phyloP scores from a whole-genome alignment of 2,888 invertebrate species.

The Dicyrtoma fusca region DNA sequence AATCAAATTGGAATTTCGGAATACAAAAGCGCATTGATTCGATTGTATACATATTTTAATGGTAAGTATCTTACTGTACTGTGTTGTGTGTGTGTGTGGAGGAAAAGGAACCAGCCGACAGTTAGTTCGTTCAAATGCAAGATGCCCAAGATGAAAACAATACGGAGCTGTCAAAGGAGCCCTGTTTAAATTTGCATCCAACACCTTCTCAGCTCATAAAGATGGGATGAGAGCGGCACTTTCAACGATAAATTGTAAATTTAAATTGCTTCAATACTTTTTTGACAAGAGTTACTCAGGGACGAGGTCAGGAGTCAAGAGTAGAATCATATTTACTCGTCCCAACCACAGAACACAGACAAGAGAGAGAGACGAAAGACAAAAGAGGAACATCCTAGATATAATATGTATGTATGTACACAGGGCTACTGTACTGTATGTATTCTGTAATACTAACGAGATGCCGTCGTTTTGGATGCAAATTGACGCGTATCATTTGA shows the following conservation, averaged over 20 bases:
- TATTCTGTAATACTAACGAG: too few relatives aligned
- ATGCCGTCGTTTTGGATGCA: too few relatives aligned
- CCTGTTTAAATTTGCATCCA: constrained; percentile 27
- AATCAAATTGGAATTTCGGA: too few relatives aligned
- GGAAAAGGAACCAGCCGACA: neutral
- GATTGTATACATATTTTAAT: too few relatives aligned
- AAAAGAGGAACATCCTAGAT: too few relatives aligned
- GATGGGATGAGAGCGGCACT: constrained; percentile 16
- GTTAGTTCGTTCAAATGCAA: neutral
- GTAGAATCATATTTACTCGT: too few relatives aligned
- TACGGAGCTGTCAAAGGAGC: constrained; percentile 23
- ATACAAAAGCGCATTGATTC: too few relatives aligned
- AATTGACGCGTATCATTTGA: too few relatives aligned
- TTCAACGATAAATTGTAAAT: constrained; percentile 32
- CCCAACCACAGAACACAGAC: too few relatives aligned
- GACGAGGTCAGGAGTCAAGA: constrained; percentile 28
- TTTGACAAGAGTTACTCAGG: constrained; percentile 14
- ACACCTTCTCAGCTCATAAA: constrained; percentile 22
- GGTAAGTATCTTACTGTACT: neutral
- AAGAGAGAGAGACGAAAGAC: too few relatives aligned
- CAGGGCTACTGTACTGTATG: too few relatives aligned
- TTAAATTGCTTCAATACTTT: constrained; percentile 30
- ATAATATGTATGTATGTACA: too few relatives aligned
- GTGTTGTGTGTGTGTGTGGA: neutral
- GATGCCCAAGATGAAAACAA: constrained; percentile 19